Base-by-base conservation (phyloP, 2,113 vertebrate genomes). In the Aegithalos caudatus region DNA sequence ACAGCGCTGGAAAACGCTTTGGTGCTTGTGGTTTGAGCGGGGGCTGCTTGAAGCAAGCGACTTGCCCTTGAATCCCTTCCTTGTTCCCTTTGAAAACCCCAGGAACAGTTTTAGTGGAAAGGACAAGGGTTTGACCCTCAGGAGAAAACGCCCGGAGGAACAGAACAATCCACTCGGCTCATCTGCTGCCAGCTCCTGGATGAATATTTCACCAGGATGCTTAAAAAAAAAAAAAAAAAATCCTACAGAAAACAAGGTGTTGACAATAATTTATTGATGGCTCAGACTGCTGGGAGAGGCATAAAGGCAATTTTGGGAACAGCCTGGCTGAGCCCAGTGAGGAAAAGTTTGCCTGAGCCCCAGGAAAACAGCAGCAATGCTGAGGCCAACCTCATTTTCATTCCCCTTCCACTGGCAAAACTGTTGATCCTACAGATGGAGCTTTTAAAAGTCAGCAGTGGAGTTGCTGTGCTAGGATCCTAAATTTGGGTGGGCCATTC, bases 161-260 rank as follows among this genome's bases (percentile, higher is more conserved):
- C 69, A 87, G 54, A 80, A 51, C 86, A 79, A 78, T 54, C 27
- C 50, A 14, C 67, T 81, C 19, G 4, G 70, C 70, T 69, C 53
- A 12, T 40, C 66, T 40, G 31, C 80, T 88, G 80, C 78, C 76
- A 57, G 86, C 21, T 88, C 89, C 78, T 47, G 66, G 48, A 88
- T 95, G 88, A 96, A 96, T 96, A 95, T 96, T 97, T 95, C 85
- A 94, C 83, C 61, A 88, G 74, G 25, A 53, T 3, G 10, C 78
- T 95, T 73, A 11, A 81, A 87, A 38, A 61, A 60, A 60, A 76
- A 54, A 85, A 82, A 72, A 29, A 89, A 82, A 81, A 76, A 60
- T 53, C 48, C 35, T 73, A 40, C 23, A 42, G 85, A 94, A 96
- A 94, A 86, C 86, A 82, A 94, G 91, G 92, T 40, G 77, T 73